A percentile compares a stretch with the other conserved stretches of the same genome.
phyloP scores from a whole-genome alignment of 2,797 vertebrate genomes.

The Neosilurus hyrtlii region DNA sequence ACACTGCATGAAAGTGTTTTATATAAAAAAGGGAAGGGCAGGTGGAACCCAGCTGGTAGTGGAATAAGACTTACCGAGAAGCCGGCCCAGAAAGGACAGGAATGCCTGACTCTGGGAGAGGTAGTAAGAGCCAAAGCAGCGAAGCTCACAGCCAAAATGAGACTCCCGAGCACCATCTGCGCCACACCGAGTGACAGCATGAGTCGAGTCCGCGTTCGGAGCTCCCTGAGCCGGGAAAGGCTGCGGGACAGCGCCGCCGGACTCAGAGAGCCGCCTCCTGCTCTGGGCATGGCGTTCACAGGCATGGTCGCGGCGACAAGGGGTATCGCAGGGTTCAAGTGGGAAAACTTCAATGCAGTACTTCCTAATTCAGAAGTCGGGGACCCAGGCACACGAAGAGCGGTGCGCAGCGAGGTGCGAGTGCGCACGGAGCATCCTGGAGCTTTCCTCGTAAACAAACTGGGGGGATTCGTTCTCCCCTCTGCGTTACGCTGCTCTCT shows the following conservation, averaged over 20 bases:
- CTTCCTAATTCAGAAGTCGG: conserved; percentile 20
- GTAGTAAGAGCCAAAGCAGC: conserved; percentile 95
- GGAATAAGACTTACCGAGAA: conserved; percentile 87
- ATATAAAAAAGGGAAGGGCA: background rate
- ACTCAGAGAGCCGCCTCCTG: conserved; percentile 80
- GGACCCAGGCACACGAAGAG: conserved; percentile 16
- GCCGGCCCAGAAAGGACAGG: conserved; percentile 97
- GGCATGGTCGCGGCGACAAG: conserved; percentile 72
- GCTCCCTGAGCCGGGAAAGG: conserved; percentile 86
- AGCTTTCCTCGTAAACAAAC: background rate
- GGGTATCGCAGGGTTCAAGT: conserved; percentile 6
- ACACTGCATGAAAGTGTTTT: background rate
- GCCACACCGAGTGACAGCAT: conserved; percentile 92
- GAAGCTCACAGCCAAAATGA: conserved; percentile 96
- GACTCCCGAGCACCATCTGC: conserved; percentile 94
- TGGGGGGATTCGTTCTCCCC: background rate
- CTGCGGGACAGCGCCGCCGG: conserved; percentile 85
- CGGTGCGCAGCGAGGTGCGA: conserved; percentile 23
- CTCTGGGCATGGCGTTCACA: conserved; percentile 75
- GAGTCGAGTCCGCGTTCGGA: conserved; percentile 85
- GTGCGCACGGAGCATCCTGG: conserved; percentile 39
- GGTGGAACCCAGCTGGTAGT: background rate
- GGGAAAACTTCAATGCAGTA: conserved; percentile 36
- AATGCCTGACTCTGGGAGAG: conserved; percentile 92
- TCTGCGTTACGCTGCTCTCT: background rate